Evolutionary conservation across 2,797 vertebrate genomes (phyloP).

Genomic region (Dendrocincla tyrannina): DNA sequence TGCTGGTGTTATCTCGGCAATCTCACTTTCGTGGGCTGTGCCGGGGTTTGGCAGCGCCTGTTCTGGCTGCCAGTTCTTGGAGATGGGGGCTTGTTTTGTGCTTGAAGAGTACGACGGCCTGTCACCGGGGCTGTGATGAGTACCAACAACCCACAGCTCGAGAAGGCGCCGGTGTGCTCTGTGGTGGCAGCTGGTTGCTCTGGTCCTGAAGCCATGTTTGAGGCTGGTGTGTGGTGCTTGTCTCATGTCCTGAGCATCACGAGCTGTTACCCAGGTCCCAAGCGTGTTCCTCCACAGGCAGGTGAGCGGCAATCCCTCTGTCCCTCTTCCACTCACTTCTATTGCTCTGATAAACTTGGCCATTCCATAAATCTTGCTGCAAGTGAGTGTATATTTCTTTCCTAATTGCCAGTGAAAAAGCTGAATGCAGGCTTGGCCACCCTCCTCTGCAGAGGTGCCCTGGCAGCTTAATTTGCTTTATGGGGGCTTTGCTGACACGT

Average conservation of each 20-base stretch:
- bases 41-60: background rate
- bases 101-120: background rate
- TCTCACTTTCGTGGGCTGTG: background rate
- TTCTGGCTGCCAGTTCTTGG: background rate
- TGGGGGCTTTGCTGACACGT: background rate
- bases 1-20: background rate
- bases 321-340: background rate
- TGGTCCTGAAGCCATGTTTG: background rate
- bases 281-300: rapidly evolving
- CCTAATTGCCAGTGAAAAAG: background rate
- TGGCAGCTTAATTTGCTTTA: background rate
- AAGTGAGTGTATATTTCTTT: background rate
- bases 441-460: background rate
- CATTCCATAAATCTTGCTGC: background rate
- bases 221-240: background rate
- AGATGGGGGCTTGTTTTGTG: background rate
- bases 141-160: background rate
- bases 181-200: rapidly evolving
- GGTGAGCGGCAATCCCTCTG: background rate
- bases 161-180: background rate
- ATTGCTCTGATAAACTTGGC: background rate
- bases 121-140: rapidly evolving
- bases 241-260: background rate
- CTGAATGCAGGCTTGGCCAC: background rate
- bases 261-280: background rate